Conservation (phyloP, 1,140 invertebrate species). For the Zaprionus davidi region DNA sequence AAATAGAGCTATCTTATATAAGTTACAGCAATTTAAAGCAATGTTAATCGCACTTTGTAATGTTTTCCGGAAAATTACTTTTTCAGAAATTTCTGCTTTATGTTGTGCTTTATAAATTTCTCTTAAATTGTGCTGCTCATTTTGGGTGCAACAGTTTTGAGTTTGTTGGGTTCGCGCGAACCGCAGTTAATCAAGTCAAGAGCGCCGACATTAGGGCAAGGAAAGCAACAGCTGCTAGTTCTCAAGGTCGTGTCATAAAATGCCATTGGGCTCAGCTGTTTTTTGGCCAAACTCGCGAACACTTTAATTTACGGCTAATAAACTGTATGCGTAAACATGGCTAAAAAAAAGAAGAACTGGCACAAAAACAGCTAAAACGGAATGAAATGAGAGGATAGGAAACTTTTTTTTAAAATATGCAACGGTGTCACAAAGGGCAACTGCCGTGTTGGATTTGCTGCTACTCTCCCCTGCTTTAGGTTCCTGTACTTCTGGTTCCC, state of each 20-base stretch:
- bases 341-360: slow-evolving; percentile 29
- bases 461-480: not conserved
- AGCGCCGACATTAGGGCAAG: not conserved
- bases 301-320: slow-evolving; percentile 73
- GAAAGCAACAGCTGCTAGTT: slow-evolving; percentile 10
- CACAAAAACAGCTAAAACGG: slow-evolving; percentile 20
- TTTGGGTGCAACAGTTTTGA: not conserved
- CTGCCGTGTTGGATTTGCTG: slow-evolving; percentile 8
- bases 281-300: slow-evolving; percentile 34
- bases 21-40: not conserved
- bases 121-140: not conserved
- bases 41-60: not conserved
- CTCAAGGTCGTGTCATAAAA: slow-evolving; percentile 58
- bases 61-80: not conserved
- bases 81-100: not conserved
- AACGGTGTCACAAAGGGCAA: slow-evolving; percentile 40
- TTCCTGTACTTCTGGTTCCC: not conserved
- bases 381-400: slow-evolving; percentile 14
- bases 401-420: slow-evolving; percentile 82
- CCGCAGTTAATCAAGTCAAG: slow-evolving; percentile 10
- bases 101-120: not conserved
- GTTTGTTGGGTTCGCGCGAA: not conserved
- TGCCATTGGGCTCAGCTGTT: slow-evolving; percentile 67
- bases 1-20: not conserved
- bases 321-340: slow-evolving; percentile 68